Evolutionary conservation across 2,113 vertebrate species (phyloP).

Genomic region (Saimiri boliviensis): DNA sequence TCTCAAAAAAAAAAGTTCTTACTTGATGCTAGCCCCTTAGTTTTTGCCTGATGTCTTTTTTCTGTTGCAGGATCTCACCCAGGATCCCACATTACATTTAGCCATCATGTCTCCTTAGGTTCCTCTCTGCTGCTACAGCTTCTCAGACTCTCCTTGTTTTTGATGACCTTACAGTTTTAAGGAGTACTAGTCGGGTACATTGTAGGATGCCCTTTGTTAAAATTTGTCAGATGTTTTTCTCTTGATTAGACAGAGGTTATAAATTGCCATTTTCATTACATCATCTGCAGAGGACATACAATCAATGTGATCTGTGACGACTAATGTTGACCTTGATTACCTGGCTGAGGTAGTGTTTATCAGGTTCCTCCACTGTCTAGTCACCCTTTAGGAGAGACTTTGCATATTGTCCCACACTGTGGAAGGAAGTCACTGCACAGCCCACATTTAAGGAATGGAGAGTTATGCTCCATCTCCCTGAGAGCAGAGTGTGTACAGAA

Average conservation of each 20-base stretch:
- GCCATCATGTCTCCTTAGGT: not conserved
- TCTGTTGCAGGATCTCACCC: not conserved
- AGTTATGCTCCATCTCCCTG: not conserved
- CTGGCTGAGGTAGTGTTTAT: not conserved
- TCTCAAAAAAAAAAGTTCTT: too few relatives aligned
- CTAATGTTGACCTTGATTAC: not conserved
- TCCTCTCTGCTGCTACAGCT: not conserved
- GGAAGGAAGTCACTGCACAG: not conserved
- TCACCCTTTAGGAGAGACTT: not conserved
- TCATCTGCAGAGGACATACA: not conserved
- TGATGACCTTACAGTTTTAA: not conserved
- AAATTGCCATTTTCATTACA: not conserved
- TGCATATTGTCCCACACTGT: not conserved
- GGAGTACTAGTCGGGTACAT: not conserved
- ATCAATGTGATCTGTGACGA: not conserved
- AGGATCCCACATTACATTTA: not conserved
- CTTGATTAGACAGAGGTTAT: not conserved
- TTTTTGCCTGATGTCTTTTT: too few relatives aligned
- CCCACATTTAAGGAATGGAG: not conserved
- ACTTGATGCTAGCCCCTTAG: too few relatives aligned
- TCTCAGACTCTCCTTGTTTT: not conserved
- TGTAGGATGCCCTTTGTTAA: not conserved
- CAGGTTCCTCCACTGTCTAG: not conserved
- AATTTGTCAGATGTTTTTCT: not conserved
- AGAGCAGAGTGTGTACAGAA: not conserved